Base-by-base conservation (phyloP, 2,888 invertebrate species). In the Cantharis lateralis region DNA sequence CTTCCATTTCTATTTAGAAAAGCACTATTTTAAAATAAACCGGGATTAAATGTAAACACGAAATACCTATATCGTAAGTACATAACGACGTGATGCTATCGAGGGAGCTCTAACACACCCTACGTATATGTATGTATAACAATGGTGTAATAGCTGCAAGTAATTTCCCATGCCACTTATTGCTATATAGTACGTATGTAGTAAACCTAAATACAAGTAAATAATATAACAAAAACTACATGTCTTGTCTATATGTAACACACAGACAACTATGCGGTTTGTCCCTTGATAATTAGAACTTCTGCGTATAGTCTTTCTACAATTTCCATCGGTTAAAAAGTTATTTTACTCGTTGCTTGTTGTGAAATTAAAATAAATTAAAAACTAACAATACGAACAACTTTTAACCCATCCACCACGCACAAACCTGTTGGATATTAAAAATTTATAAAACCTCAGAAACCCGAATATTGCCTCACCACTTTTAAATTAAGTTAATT, bases 21-120 rank as follows among this genome's bases (percentile, higher is more conserved):
- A 20, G 20, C 64, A 66, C 64, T 66, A 66, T 73, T 73, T 73
- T 73, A 68, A 69, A 69, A 69, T 73, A 73, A 73, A 18, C 73
- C 28, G 11, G 69, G 70, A 70, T 74, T 74, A 74, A 74, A 74
- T 70, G 74, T 70, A 74, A 74, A 74, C 74, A 74, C n/a, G n/a
- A n/a, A n/a, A n/a, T n/a, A n/a, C 70, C 70, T 32, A 64, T 70
- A 74, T 66, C 64, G 74, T 66, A 48, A 64, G 64, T 32, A 62
- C 70, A 73, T 70, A 24, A 48, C 63, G 74, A 69, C 70, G 63
- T 24, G 70, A 74, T 74, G 70, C 70, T 64, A n/a, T 70, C 74
- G 48, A 70, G 74, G 69, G 74, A 70, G 70, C 24, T 70, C 64
- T 70, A 70, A 63, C 70, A 74, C 61, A 70, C 24, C 74, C 20